These are phyloP conservation scores for Nasonia giraulti DNA, from an alignment of 1,140 invertebrate species.

Conservation along the genomic window DNA sequence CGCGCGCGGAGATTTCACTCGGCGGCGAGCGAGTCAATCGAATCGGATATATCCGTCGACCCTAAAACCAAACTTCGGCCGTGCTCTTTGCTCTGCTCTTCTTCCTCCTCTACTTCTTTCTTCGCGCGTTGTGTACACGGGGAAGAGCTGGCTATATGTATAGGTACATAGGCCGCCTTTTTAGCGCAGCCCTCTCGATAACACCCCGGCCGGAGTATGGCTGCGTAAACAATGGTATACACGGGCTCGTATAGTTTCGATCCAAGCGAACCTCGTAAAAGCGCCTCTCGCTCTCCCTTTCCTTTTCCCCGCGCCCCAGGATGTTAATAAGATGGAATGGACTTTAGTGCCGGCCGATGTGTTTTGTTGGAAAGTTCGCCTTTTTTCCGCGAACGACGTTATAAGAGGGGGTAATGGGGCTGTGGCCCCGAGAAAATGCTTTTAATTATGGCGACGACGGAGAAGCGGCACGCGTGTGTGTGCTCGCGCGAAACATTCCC, in stretches of 20 bases:
- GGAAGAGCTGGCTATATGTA: not conserved
- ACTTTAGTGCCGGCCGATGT: not conserved
- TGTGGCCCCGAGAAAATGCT: not conserved
- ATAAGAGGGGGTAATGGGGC: too few species aligned
- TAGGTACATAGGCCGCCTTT: not conserved
- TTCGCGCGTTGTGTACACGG: not conserved
- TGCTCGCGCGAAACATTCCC: not conserved
- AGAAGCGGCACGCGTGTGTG: too few species aligned
- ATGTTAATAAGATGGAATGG: constrained; percentile 21
- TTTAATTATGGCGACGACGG: not conserved
- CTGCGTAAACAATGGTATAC: constrained; percentile 9
- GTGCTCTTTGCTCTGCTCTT: not conserved
- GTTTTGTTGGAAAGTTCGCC: not conserved
- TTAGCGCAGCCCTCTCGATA: not conserved
- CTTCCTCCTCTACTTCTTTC: not conserved
- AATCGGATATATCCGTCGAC: constrained; percentile 15
- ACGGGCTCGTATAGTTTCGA: not conserved
- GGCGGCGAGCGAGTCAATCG: not conserved
- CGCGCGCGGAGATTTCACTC: constrained; percentile 11
- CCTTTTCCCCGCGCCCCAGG: too few species aligned
- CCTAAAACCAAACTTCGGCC: not conserved
- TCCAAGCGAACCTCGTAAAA: not conserved
- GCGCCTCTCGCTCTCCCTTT: too few species aligned
- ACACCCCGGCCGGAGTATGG: not conserved
- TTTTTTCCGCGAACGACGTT: not conserved